phyloP scores from a whole-genome alignment of 1,140 invertebrate species.

The Drosophila kepulauana region DNA sequence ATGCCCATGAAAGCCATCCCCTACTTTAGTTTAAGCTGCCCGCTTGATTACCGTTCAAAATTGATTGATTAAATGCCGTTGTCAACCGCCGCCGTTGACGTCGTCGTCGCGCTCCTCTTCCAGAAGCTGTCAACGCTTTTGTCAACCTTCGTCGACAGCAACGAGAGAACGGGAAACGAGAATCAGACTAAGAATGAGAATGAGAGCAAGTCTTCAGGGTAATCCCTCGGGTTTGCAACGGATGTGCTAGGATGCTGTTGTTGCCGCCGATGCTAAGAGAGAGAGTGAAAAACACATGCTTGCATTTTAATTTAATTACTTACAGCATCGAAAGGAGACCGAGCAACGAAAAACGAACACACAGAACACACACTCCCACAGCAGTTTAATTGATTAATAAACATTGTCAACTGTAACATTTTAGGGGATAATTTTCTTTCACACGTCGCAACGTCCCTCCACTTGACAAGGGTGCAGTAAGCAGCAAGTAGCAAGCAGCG shows the following conservation, averaged over 20 bases:
- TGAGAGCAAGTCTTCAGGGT: constrained; percentile 37
- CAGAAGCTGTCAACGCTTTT: constrained; percentile 73
- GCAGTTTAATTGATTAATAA: constrained; percentile 78
- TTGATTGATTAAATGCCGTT: constrained; percentile 82
- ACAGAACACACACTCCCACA: constrained; percentile 56
- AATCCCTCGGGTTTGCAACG: constrained; percentile 65
- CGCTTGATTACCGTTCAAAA: constrained; percentile 83
- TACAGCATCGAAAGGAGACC: constrained; percentile 69
- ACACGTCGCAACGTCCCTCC: constrained; percentile 47
- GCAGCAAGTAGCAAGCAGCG: no score
- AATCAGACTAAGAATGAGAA: neutral
- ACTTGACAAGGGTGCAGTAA: constrained; percentile 62
- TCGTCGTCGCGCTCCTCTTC: constrained; percentile 4
- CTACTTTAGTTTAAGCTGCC: constrained; percentile 78
- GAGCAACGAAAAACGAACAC: constrained; percentile 13
- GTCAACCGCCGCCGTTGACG: constrained; percentile 51
- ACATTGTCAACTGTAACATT: constrained; percentile 69
- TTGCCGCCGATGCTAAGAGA: constrained; percentile 23
- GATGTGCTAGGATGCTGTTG: constrained; percentile 43
- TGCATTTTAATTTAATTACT: constrained; percentile 83
- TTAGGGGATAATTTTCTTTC: constrained; percentile 58
- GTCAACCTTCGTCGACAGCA: constrained; percentile 58
- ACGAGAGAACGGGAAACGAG: constrained; percentile 31
- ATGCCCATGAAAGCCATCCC: constrained; percentile 55
- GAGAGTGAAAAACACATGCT: constrained; percentile 72